Conservation (phyloP, 1,140 invertebrate species). For the Mactra quadrangularis region DNA sequence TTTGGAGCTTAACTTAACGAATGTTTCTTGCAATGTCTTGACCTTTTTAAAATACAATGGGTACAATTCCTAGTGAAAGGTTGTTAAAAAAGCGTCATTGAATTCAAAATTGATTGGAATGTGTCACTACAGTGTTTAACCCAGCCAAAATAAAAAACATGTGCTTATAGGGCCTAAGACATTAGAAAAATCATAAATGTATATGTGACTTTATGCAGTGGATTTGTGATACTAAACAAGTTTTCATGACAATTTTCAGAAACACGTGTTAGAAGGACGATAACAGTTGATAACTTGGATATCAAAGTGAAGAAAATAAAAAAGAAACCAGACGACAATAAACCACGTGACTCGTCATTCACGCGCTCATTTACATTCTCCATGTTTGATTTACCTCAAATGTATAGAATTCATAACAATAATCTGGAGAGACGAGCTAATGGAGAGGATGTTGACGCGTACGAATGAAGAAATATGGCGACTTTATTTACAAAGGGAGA, state of each 20-base stretch:
- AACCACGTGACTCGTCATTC: slow-evolving; percentile 39
- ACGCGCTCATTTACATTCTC: slow-evolving; percentile 68
- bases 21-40: too few species aligned
- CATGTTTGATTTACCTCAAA: slow-evolving; percentile 62
- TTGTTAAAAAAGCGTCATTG: too few species aligned
- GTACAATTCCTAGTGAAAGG: too few species aligned
- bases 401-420: slow-evolving; percentile 57
- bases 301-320: not conserved
- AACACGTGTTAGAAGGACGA: not conserved
- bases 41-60: too few species aligned
- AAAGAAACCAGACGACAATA: slow-evolving; percentile 3
- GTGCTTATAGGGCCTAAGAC: too few species aligned
- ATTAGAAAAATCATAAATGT: too few species aligned
- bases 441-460: slow-evolving; percentile 12
- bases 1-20: too few species aligned
- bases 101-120: too few species aligned
- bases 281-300: slow-evolving; percentile 36
- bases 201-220: too few species aligned
- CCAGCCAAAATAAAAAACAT: too few species aligned
- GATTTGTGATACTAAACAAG: not conserved
- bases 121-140: too few species aligned
- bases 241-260: slow-evolving; percentile 19
- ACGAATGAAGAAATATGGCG: not conserved
- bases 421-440: slow-evolving; percentile 39
- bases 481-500: too few species aligned